Evolutionary conservation across 2,113 vertebrate species (phyloP).

Genomic region (Symphodus melops): DNA sequence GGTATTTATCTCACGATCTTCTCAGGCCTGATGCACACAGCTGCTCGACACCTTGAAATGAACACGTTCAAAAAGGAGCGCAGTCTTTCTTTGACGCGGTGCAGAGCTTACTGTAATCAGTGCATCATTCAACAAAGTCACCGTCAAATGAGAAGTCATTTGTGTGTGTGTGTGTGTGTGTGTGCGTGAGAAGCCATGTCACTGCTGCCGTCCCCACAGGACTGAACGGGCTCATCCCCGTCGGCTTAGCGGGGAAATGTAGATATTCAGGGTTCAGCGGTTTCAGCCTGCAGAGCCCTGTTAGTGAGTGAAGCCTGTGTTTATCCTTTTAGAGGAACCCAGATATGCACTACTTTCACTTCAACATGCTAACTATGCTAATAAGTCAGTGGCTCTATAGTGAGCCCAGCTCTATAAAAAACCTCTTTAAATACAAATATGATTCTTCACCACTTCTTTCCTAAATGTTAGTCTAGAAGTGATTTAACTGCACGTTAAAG

Average conservation of each 20-base stretch:
- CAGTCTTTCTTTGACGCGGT: neutral
- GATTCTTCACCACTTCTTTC: no score
- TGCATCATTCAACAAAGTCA: neutral
- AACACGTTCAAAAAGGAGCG: neutral
- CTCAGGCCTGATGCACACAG: neutral
- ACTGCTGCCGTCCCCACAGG: conserved; percentile 1
- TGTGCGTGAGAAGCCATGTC: conserved; percentile 1
- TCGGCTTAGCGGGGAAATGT: conserved; percentile 48
- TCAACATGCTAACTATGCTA: neutral
- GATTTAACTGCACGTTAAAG: neutral
- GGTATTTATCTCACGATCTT: neutral
- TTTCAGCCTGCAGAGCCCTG: conserved; percentile 25
- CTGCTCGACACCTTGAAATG: neutral
- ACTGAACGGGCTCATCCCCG: conserved; percentile 19
- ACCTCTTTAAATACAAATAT: neutral
- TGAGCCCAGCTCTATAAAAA: neutral
- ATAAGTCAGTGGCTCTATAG: neutral
- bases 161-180: no score
- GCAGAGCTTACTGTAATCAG: neutral
- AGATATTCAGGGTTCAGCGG: conserved; percentile 42
- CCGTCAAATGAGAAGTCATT: neutral
- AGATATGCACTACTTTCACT: conserved; percentile 1
- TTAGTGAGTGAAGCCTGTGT: conserved; percentile 41
- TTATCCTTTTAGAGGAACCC: conserved; percentile 26
- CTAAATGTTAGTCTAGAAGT: no score